Evolutionary conservation across 1,140 invertebrate genomes (phyloP), one percentile per base, ranked within the genome.

Genomic region (Leptonema lineaticorne): DNA sequence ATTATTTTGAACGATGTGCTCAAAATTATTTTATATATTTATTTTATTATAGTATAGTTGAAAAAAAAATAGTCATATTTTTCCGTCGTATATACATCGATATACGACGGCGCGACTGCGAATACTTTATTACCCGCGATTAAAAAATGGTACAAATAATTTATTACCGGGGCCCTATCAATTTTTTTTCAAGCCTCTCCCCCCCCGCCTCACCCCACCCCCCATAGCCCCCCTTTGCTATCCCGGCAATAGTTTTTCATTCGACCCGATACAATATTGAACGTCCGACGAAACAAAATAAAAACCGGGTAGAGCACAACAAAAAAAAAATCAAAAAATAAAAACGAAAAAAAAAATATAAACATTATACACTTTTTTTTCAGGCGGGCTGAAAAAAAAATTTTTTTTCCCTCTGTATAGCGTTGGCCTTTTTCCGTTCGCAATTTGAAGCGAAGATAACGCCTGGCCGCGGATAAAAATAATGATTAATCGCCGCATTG

Each of bases 71-170:
- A 14, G 16, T 4, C 37, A 41, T 41, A 41, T 41, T 41, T 41
- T 41, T 4, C 37, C 3, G 11, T 14, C 37, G 37, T 41, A 16
- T 1, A 41, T 41, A 41, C 37, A 16, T 14, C 20, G 56, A 16
- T 1, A 41, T 41, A 41, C 37, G 37, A 41, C 20, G 56, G 7
- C 56, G 56, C 56, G 56, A 20, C 28, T 20, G 29, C 45, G 67
- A 45, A 69, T 64, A 65, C 66, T 71, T 71, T 71, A 71, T 71
- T 65, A 67, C 69, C 26, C 53, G 37, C 66, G 63, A 68, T 71
- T 68, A 71, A 71, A 71, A 71, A 71, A 64, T 59, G 56, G 41
- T 41, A 58, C 66, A 60, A 65, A 71, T 71, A 71, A 71, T 71
- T 71, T 71, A 71, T 71, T 65, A 58, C 69, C 64, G 46, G 16